Percentiles rank a stretch among this genome's conserved stretches.
Evolutionary conservation across 1,140 invertebrate genomes (phyloP).

Genomic region (Trissolcus basalis): DNA sequence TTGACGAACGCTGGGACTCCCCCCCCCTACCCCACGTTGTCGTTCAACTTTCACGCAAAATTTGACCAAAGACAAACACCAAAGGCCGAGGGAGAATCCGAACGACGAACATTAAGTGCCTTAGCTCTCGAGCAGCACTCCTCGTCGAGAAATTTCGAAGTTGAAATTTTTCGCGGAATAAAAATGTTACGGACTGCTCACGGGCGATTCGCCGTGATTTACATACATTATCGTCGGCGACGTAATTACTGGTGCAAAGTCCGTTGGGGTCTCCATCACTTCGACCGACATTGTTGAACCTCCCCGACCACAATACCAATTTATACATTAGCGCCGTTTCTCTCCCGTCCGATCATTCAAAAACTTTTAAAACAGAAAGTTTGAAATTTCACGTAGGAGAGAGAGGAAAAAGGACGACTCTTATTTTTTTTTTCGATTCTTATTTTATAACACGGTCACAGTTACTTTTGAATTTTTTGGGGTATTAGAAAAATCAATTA

Average conservation of each 20-base stretch:
- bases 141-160: conserved; percentile 17
- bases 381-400: too few relatives aligned
- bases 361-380: too few relatives aligned
- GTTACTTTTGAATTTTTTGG: too few relatives aligned
- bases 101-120: conserved; percentile 36
- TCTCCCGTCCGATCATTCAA: too few relatives aligned
- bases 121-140: conserved; percentile 7
- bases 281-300: conserved; percentile 2
- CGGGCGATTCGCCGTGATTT: conserved; percentile 14
- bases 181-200: conserved; percentile 17
- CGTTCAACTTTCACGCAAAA: conserved; percentile 44
- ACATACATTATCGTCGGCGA: conserved; percentile 32
- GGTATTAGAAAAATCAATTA: not conserved
- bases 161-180: conserved; percentile 20
- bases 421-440: too few relatives aligned
- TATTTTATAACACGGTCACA: too few relatives aligned
- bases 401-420: too few relatives aligned
- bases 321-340: not conserved
- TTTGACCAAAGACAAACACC: conserved; percentile 44
- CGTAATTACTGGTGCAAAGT: conserved; percentile 25
- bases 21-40: conserved; percentile 31
- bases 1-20: conserved; percentile 15
- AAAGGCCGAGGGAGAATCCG: conserved; percentile 28
- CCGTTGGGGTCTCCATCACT: conserved; percentile 5
- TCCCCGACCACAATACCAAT: not conserved